Conservation (phyloP, 2,888 invertebrate species). For the Drosophila phalerata region DNA sequence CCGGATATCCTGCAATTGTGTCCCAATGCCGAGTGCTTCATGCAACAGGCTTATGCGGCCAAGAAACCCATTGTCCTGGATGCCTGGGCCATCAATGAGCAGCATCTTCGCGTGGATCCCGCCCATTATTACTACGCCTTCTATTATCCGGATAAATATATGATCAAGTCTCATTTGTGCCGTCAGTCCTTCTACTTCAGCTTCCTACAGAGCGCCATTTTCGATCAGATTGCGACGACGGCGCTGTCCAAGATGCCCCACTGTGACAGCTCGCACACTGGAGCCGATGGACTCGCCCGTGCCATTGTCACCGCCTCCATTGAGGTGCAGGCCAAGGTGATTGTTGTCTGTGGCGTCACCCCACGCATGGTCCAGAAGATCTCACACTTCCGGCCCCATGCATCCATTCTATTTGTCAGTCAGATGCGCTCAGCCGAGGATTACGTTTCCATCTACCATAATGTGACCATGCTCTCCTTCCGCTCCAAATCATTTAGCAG, state of each 20-base stretch:
- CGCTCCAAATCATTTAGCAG: slow-evolving; percentile 31
- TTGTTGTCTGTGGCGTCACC: slow-evolving; percentile 76
- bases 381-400: slow-evolving; percentile 80
- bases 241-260: slow-evolving; percentile 57
- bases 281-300: slow-evolving; percentile 77
- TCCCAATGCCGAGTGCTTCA: slow-evolving; percentile 61
- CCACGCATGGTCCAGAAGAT: slow-evolving; percentile 82
- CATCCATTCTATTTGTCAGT: slow-evolving; percentile 79
- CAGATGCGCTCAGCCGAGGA: slow-evolving; percentile 71
- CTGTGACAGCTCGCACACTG: slow-evolving; percentile 74
- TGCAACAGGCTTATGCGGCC: slow-evolving; percentile 55
- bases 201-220: slow-evolving; percentile 66
- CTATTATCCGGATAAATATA: slow-evolving; percentile 82
- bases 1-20: slow-evolving; percentile 72
- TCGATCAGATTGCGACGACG: slow-evolving; percentile 49
- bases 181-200: slow-evolving; percentile 55
- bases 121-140: slow-evolving; percentile 69
- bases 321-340: slow-evolving; percentile 74
- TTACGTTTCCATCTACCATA: slow-evolving; percentile 75
- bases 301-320: slow-evolving; percentile 73
- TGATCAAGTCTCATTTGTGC: slow-evolving; percentile 53
- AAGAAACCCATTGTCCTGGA: slow-evolving; percentile 80
- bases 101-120: slow-evolving; percentile 66
- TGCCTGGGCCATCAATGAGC: slow-evolving; percentile 55
- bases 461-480: slow-evolving; percentile 75